phyloP scores from a whole-genome alignment of 1,140 invertebrate species.

The Brachionus calyciflorus region DNA sequence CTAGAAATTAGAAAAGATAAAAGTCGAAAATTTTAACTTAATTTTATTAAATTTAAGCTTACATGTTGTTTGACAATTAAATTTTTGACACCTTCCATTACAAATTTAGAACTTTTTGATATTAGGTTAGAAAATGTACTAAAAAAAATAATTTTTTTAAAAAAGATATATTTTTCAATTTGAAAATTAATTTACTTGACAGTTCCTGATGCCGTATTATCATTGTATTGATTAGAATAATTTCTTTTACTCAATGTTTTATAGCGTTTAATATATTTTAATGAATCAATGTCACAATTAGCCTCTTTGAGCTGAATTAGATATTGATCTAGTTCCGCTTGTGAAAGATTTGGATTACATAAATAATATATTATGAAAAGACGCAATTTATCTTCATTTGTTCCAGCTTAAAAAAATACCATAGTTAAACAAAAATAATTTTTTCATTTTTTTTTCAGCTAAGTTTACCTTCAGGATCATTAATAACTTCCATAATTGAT shows the following conservation, averaged over 20 bases:
- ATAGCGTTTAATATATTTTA: conserved; percentile 29
- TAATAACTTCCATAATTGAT: conserved; percentile 60
- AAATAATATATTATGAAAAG: conserved; percentile 90
- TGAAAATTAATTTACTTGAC: conserved; percentile 26
- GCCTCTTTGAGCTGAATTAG: conserved; percentile 69
- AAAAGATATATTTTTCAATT: background rate
- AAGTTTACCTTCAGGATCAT: conserved; percentile 68
- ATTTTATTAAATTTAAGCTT: conserved; percentile 57
- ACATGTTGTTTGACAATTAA: conserved; percentile 94
- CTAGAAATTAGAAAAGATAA: conserved; percentile 56
- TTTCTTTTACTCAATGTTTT: conserved; percentile 44
- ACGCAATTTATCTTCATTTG: conserved; percentile 85
- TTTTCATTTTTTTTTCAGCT: too few relatives aligned
- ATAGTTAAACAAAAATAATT: background rate
- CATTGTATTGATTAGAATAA: conserved; percentile 63
- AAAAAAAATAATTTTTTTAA: conserved; percentile 47
- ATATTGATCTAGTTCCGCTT: conserved; percentile 78
- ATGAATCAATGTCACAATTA: background rate
- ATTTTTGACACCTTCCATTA: conserved; percentile 99
- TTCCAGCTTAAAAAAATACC: conserved; percentile 58
- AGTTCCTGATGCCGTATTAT: conserved; percentile 85
- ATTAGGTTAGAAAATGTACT: conserved; percentile 98
- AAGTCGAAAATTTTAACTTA: too few relatives aligned
- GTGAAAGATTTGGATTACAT: conserved; percentile 74
- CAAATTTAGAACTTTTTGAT: conserved; percentile 91